Evolutionary conservation across 2,113 vertebrate genomes (phyloP), one percentile per base, ranked within the genome.

Genomic region (Tichodroma muraria): DNA sequence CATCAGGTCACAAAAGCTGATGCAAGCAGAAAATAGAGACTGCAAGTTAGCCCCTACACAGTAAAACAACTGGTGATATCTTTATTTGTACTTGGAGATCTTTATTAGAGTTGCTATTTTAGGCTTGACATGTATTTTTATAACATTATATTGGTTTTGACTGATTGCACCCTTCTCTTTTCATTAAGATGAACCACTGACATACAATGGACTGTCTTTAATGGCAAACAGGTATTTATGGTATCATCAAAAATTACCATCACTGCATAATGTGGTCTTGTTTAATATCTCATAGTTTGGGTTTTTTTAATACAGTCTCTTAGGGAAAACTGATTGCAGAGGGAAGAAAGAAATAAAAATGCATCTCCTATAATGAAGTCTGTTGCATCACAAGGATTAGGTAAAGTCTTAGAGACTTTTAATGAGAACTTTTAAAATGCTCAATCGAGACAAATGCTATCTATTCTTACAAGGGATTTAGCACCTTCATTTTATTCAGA

Each of bases 1-100:
- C 92, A 96, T 47, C 77, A 83, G 49, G 65, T 85, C 75, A 90
- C 85, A 95, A 65, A 92, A 95, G 94, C 92, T 96, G 80, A 78
- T 66, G 52, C 50, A 82, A 93, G 89, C 85, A 94, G 90, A 94
- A 95, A 93, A 94, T 66, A 28, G 40, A 63, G 68, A 71, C 63
- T 60, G 31, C 37, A 75, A 76, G 65, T 54, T 65, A 70, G 20
- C 73, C 40, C 42, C 54, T 56, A 75, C 23, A 35, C 47, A 90
- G 57, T 56, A 85, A 53, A 93, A 68, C 56, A 89, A 66, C 4
- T 57, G 66, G 73, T 54, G 38, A 54, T 87, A 64, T 65, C 31
- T 84, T 77, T 80, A 44, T 72, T 94, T 88, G 45, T 64, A 82
- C 65, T 84, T 69, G 9, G 28, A 80, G 27, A 40, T 75, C 37